Evolutionary conservation across 2,113 vertebrate genomes (phyloP).

Genomic region (Vulpes vulpes): DNA sequence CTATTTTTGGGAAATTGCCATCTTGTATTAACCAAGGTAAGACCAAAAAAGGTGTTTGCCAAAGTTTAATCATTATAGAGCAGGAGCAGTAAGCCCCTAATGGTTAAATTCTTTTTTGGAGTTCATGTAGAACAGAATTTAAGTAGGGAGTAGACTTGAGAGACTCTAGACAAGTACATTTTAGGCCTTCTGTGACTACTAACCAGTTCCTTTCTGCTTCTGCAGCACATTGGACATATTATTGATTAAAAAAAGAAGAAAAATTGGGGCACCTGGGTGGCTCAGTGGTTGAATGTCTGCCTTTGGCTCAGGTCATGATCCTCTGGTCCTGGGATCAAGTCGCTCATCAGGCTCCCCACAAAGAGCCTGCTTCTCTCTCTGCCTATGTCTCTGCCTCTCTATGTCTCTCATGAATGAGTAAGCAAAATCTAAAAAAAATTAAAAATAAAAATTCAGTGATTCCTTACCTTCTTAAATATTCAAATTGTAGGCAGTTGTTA

Average conservation of each 20-base stretch:
- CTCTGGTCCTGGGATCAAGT: no score
- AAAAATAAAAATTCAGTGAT: neutral
- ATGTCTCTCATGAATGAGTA: no score
- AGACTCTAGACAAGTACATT: neutral
- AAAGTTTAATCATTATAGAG: neutral
- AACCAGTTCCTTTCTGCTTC: conserved; percentile 9
- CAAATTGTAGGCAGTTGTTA: neutral
- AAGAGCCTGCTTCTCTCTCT: no score
- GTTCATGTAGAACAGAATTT: neutral
- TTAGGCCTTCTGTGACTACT: neutral
- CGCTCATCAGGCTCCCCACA: no score
- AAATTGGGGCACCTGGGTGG: no score
- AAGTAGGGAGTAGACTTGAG: neutral
- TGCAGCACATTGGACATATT: neutral
- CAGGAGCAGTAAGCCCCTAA: neutral
- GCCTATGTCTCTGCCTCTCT: no score
- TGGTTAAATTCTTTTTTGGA: neutral
- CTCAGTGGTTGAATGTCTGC: no score
- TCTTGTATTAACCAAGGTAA: conserved; percentile 30
- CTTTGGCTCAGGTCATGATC: no score
- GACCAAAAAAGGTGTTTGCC: neutral
- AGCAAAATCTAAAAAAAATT: neutral
- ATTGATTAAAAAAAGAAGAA: neutral
- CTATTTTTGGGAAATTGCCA: neutral
- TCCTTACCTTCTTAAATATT: conserved; percentile 30